These are phyloP conservation scores for Oriolus oriolus DNA, from an alignment of 2,113 vertebrate genomes.

Conservation along the genomic window DNA sequence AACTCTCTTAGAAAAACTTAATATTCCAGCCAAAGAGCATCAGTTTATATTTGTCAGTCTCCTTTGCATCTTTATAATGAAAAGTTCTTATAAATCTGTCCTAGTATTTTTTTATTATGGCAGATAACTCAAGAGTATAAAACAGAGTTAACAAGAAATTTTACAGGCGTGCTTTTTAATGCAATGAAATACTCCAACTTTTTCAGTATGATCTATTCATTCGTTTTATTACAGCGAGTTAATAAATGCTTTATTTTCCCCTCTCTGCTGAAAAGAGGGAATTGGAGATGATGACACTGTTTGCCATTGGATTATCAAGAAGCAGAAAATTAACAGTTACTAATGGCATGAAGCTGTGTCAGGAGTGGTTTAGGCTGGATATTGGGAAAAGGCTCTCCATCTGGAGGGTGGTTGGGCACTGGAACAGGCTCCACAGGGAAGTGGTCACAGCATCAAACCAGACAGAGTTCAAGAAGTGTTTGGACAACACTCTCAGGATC, in stretches of 20 bases:
- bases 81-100: neutral
- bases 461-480: neutral
- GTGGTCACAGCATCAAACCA: neutral
- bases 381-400: neutral
- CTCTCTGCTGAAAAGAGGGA: neutral
- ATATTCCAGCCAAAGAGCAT: neutral
- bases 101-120: neutral
- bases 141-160: neutral
- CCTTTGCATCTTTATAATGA: neutral
- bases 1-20: neutral
- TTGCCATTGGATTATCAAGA: neutral
- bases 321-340: neutral
- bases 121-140: neutral
- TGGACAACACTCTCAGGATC: neutral
- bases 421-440: neutral
- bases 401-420: neutral
- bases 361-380: neutral
- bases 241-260: neutral
- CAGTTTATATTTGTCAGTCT: neutral
- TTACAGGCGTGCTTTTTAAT: neutral
- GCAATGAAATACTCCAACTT: neutral
- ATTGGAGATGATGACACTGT: neutral
- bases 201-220: neutral
- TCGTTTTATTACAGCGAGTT: neutral
- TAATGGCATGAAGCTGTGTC: neutral